phyloP scores from a whole-genome alignment of 2,888 invertebrate genomes.

The Heliconius ismenius region DNA sequence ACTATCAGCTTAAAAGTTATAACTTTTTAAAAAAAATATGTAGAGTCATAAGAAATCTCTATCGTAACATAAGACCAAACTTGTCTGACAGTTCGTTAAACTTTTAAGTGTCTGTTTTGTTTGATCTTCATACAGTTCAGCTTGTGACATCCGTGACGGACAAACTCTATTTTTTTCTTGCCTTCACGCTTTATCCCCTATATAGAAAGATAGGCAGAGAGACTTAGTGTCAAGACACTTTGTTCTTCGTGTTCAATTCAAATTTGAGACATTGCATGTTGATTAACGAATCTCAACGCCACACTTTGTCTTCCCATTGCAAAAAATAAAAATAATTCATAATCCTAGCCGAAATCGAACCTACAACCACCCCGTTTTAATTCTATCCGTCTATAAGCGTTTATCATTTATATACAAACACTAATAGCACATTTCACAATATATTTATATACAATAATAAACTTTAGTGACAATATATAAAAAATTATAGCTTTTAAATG shows the following conservation, averaged over 20 bases:
- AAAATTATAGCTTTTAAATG: conserved; percentile 18
- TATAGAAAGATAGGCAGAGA: background rate
- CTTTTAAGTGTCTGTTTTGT: conserved; percentile 21
- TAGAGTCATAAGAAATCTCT: conserved; percentile 10
- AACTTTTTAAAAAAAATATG: conserved; percentile 23
- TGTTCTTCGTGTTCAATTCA: rapidly evolving
- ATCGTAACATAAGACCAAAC: conserved; percentile 19
- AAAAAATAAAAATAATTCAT: background rate
- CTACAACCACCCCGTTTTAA: background rate
- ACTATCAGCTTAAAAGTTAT: conserved; percentile 15
- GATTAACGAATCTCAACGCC: background rate
- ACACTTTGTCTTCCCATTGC: background rate
- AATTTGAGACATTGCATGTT: background rate
- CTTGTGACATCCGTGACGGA: conserved; percentile 5
- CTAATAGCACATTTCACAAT: background rate
- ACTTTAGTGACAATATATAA: conserved; percentile 7
- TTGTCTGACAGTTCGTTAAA: conserved; percentile 15
- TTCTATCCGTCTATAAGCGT: background rate
- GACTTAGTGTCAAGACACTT: background rate
- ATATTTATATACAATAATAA: conserved; percentile 6
- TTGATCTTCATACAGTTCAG: conserved; percentile 10
- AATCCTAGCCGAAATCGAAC: background rate
- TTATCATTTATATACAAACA: background rate
- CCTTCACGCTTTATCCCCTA: background rate
- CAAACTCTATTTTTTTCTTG: conserved; percentile 1